phyloP scores from a whole-genome alignment of 2,113 vertebrate species.

The Andinoacara biseriatus region DNA sequence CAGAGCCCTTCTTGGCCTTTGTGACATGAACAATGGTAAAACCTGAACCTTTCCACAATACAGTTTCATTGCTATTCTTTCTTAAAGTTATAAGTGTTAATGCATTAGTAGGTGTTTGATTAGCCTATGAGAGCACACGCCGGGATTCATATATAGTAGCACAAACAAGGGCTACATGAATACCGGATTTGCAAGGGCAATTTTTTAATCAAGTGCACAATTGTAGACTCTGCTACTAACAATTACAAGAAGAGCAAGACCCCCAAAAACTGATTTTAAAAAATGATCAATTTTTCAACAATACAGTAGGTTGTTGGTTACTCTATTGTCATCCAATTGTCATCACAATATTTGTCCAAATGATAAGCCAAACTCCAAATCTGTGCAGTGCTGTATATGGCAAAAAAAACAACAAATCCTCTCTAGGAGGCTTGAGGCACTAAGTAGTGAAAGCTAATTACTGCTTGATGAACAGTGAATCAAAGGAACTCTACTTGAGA shows the following conservation, averaged over 20 bases:
- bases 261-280: neutral
- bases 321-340: neutral
- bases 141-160: no score
- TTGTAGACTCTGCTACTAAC: neutral
- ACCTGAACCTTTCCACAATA: neutral
- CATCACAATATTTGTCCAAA: neutral
- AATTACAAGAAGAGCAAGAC: neutral
- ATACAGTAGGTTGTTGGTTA: neutral
- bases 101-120: no score
- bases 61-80: no score
- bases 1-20: slow-evolving; percentile 85
- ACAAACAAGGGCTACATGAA: neutral
- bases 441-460: neutral
- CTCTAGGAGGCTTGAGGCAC: neutral
- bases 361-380: neutral
- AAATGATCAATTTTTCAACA: neutral
- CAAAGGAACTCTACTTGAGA: neutral
- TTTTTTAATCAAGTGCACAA: neutral
- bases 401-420: neutral
- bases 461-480: neutral
- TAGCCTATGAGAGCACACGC: neutral
- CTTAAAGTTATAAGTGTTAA: no score
- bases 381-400: neutral
- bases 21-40: slow-evolving; percentile 79
- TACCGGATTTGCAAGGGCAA: no score